Base-by-base conservation (phyloP, 1,140 invertebrate genomes). In the Tyrophagus putrescentiae region DNA sequence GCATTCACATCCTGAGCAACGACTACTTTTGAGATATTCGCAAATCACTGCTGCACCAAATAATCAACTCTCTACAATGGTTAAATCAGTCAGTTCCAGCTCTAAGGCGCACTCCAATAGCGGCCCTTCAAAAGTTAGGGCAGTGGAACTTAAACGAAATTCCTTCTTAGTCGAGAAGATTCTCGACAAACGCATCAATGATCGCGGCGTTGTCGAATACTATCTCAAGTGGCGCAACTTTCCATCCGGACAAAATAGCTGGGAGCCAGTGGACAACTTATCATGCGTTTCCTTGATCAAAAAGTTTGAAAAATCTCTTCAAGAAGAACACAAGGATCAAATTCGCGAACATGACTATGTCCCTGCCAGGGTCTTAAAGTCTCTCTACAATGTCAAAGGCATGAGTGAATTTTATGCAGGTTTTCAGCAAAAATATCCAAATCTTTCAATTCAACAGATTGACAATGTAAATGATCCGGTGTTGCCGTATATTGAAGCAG, bases 251-350 rank as follows among this genome's bases (percentile, higher is more conserved):
- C 6, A 9, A 11, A 36, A 58, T 13, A 16, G 7, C 13, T 39
- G 32, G 11, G 57, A 59, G 34, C 54, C 54, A 18, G 16, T 50
- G 34, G 54, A 50, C 9, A 57, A 57, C 29, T 50, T 57, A 50
- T 11, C 11, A 11, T 13, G 34, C 57, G 11, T 21, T 13, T 13
- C 13, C 13, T 39, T 39, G 48, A 23, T 50, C 31, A 11, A 50
- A 50, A 23, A 50, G 48, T 50, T 11, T 21, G 21, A 50, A 21
- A 23, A 50, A 13, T 11, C 11, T 18, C 11, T 11, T n/a, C n/a
- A 11, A 11, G 11, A 50, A 21, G 11, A 11, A 11, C 11, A 11
- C 11, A 27, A 11, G 11, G 48, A 50, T 11, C n/a, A 21, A 50
- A 23, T 23, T 50, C 11, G 48, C 21, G 21, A 50, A 21, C 11